Conservation (phyloP, 92 coral and sea anemone genomes). For the Micromussa lordhowensis region DNA sequence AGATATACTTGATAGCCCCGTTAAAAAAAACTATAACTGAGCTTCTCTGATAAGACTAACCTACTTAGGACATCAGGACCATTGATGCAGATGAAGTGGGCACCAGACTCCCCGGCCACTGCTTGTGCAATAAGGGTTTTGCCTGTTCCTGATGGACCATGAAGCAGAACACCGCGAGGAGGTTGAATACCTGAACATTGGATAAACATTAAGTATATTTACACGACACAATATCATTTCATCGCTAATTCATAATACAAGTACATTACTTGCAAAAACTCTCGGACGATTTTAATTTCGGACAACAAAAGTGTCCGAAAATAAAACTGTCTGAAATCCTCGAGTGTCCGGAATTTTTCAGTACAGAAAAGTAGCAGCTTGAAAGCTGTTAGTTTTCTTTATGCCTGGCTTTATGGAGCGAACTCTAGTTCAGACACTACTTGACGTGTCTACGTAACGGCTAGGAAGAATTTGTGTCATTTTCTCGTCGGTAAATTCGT, state of each 20-base stretch:
- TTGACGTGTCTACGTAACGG: no score
- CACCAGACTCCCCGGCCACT: conserved; percentile 88
- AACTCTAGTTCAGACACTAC: no score
- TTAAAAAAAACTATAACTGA: neutral
- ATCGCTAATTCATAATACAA: neutral
- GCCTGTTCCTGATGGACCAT: conserved; percentile 99
- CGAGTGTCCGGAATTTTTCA: no score
- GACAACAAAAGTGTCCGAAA: no score
- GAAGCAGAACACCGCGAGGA: conserved; percentile 88
- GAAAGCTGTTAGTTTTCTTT: no score
- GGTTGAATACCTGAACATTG: conserved; percentile 80
- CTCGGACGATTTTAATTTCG: no score
- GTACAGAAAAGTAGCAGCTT: no score
- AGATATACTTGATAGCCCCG: neutral
- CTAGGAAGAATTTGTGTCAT: no score
- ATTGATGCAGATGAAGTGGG: conserved; percentile 83
- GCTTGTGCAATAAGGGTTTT: conserved; percentile 96
- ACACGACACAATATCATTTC: neutral
- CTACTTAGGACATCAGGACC: conserved; percentile 98
- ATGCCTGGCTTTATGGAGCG: no score
- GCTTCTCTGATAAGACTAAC: conserved; percentile 27
- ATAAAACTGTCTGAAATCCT: no score
- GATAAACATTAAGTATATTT: neutral
- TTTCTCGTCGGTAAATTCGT: no score
- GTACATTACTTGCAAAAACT: no score